Conservation (phyloP, 2,797 vertebrate genomes). For the Gymnocypris eckloni region DNA sequence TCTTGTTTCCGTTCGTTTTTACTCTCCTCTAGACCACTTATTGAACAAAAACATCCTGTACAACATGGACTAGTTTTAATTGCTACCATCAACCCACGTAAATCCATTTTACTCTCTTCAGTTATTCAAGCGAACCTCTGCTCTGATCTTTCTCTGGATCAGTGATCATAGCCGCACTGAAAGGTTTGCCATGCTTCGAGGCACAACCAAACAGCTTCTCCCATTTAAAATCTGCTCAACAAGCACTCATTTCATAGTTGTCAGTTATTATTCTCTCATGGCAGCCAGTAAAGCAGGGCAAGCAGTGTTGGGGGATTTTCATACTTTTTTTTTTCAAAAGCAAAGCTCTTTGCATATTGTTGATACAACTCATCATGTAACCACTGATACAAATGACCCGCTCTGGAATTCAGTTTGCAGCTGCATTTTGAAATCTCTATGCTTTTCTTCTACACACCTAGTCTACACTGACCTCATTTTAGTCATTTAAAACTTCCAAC, state of each 20-base stretch:
- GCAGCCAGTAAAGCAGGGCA: neutral
- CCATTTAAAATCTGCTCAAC: slow-evolving; percentile 16
- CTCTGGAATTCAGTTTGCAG: neutral
- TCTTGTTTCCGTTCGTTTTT: neutral
- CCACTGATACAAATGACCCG: neutral
- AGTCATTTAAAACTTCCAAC: slow-evolving; percentile 1
- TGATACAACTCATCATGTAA: neutral
- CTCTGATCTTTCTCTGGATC: slow-evolving; percentile 37
- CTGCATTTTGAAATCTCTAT: neutral
- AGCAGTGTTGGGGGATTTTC: neutral
- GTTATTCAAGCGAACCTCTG: slow-evolving; percentile 23
- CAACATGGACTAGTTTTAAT: slow-evolving; percentile 1
- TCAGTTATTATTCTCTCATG: slow-evolving; percentile 2
- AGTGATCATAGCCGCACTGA: slow-evolving; percentile 13
- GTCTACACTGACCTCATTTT: slow-evolving; percentile 17
- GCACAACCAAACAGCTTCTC: slow-evolving; percentile 18
- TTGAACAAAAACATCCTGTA: slow-evolving; percentile 2
- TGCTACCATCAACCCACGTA: slow-evolving; percentile 12
- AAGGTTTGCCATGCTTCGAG: slow-evolving; percentile 19
- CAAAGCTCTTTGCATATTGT: neutral
- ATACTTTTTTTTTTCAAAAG: neutral
- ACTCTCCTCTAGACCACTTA: neutral
- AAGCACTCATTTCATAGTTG: slow-evolving; percentile 4
- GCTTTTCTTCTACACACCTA: neutral
- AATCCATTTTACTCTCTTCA: neutral